Evolutionary conservation across 2,797 vertebrate genomes (phyloP).

Genomic region (Aulostomus chinensis): DNA sequence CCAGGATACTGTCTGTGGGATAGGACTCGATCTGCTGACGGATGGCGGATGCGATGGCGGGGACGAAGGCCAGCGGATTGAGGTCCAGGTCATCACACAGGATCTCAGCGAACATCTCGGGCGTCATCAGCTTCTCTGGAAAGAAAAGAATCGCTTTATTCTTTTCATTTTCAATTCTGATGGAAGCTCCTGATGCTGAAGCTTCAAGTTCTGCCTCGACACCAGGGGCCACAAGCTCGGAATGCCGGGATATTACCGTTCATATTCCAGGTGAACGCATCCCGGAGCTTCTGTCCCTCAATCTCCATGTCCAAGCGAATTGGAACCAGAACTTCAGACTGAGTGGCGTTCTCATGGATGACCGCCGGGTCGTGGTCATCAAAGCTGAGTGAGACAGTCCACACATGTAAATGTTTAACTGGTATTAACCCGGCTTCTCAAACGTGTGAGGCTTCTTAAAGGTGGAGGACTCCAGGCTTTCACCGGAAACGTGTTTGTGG

Average conservation of each 20-base stretch:
- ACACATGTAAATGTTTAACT: too few species aligned
- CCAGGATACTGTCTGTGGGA: constrained; percentile 94
- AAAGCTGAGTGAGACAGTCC: constrained; percentile 86
- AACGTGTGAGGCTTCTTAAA: too few species aligned
- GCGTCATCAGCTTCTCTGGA: constrained; percentile 96
- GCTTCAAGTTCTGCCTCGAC: too few species aligned
- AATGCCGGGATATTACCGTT: constrained; percentile 79
- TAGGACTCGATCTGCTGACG: constrained; percentile 97
- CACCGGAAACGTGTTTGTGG: too few species aligned
- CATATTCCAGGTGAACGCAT: constrained; percentile 99
- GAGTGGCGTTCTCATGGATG: constrained; percentile 96
- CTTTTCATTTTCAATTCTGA: too few species aligned
- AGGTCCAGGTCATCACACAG: constrained; percentile 96
- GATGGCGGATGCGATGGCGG: constrained; percentile 95
- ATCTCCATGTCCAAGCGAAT: constrained; percentile 99
- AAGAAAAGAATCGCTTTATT: too few species aligned
- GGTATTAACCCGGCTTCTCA: too few species aligned
- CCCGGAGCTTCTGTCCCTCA: constrained; percentile 94
- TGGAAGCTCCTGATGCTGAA: too few species aligned
- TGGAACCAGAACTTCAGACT: constrained; percentile 95
- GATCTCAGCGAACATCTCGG: constrained; percentile 98
- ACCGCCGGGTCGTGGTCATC: constrained; percentile 98
- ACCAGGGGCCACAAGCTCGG: too few species aligned
- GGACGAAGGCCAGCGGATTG: constrained; percentile 95
- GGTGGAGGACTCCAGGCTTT: too few species aligned